Conservation (phyloP, 2,113 vertebrate species). For the Malaclemys terrapin region DNA sequence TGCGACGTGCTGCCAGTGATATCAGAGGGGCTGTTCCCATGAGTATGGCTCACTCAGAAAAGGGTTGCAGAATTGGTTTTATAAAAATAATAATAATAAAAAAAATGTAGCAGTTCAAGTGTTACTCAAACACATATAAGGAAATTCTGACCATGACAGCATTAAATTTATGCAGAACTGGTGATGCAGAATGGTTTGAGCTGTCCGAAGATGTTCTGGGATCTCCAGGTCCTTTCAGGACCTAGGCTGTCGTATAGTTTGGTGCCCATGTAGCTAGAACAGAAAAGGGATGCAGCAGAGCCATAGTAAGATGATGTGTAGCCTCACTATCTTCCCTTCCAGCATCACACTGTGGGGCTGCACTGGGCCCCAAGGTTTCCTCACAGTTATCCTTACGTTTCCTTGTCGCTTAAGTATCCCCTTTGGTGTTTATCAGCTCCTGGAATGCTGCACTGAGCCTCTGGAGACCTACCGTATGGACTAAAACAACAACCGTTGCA, state of each 20-base stretch:
- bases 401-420: not conserved
- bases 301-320: not conserved
- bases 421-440: not conserved
- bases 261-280: not conserved
- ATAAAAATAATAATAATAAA: not conserved
- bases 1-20: not conserved
- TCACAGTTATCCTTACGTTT: not conserved
- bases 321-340: not conserved
- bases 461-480: not conserved
- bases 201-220: not conserved
- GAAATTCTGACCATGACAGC: not conserved
- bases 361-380: not conserved
- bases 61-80: not conserved
- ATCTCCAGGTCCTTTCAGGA: not conserved
- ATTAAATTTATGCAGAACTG: not conserved
- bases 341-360: not conserved
- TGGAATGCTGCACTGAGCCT: not conserved
- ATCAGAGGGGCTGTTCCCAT: not conserved
- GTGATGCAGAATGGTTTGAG: not conserved
- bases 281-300: not conserved
- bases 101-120: not conserved
- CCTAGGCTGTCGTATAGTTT: not conserved
- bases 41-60: not conserved
- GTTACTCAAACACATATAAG: not conserved
- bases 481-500: not conserved